Evolutionary conservation across 2,888 invertebrate genomes (phyloP).

Genomic region (Erpobdella octoculata): DNA sequence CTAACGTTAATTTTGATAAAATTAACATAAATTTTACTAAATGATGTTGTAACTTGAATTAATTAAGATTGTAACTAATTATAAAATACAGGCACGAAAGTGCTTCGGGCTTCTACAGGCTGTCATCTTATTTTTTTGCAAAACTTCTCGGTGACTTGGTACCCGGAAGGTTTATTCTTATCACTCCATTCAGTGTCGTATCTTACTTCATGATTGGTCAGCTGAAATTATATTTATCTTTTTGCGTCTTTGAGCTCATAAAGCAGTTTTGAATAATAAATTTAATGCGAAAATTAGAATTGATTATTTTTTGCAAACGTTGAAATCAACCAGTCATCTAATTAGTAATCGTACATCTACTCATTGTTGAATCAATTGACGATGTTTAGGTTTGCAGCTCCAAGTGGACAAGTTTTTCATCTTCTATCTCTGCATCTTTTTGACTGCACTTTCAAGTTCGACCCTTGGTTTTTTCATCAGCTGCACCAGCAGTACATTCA

Average conservation of each 20-base stretch:
- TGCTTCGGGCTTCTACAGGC: slow-evolving; percentile 33
- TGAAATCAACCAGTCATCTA: too few species aligned
- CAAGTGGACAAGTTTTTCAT: slow-evolving; percentile 45
- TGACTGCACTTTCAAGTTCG: slow-evolving; percentile 46
- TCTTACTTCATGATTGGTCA: slow-evolving; percentile 36
- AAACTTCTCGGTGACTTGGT: slow-evolving; percentile 35
- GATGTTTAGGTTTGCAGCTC: slow-evolving; percentile 35
- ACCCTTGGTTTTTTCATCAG: slow-evolving; percentile 46
- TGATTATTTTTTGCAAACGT: too few species aligned
- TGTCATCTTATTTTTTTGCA: slow-evolving; percentile 33
- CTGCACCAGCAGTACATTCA: slow-evolving; percentile 31
- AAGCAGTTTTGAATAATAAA: too few species aligned
- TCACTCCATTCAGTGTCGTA: slow-evolving; percentile 26
- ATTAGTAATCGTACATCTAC: too few species aligned
- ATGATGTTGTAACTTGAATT: too few species aligned
- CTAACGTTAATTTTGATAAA: background rate
- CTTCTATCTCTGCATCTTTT: slow-evolving; percentile 44
- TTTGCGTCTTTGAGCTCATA: too few species aligned
- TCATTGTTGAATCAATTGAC: background rate
- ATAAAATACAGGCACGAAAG: slow-evolving; percentile 34
- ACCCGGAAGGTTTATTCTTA: slow-evolving; percentile 30
- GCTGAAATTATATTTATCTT: too few species aligned
- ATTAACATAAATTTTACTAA: too few species aligned
- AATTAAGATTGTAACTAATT: too few species aligned
- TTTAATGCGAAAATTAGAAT: too few species aligned